phyloP scores from a whole-genome alignment of 2,113 vertebrate species.

The Eupsittula cactorum region DNA sequence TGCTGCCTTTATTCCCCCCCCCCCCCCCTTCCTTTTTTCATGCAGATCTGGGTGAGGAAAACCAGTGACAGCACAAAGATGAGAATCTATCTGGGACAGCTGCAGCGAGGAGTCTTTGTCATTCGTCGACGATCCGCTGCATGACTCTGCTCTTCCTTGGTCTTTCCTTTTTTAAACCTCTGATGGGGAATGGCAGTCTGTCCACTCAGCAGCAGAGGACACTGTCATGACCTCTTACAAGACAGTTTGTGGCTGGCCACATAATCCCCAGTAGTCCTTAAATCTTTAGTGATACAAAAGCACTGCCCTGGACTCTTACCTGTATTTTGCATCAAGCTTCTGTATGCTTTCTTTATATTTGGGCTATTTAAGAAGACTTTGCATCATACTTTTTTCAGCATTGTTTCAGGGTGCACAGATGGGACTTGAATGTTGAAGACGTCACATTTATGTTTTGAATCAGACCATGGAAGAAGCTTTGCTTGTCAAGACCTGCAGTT shows the following conservation, averaged over 20 bases:
- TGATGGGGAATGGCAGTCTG: not conserved
- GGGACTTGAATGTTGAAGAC: not conserved
- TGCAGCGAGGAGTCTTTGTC: slow-evolving; percentile 94
- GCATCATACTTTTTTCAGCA: not conserved
- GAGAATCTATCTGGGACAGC: slow-evolving; percentile 97
- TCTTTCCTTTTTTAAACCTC: not conserved
- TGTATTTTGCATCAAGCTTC: slow-evolving; percentile 41
- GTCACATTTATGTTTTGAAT: not conserved
- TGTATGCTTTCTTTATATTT: slow-evolving; percentile 7
- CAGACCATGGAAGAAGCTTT: not conserved
- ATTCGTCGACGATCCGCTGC: slow-evolving; percentile 95
- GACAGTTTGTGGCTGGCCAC: slow-evolving; percentile 58
- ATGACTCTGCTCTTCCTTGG: slow-evolving; percentile 67
- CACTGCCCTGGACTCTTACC: slow-evolving; percentile 23
- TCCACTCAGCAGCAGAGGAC: not conserved
- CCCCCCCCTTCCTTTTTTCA: not conserved
- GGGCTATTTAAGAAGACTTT: slow-evolving; percentile 24
- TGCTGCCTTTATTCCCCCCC: too few relatives aligned
- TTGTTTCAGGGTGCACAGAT: not conserved
- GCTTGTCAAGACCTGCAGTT: not conserved
- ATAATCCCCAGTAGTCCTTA: slow-evolving; percentile 26
- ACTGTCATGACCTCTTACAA: not conserved
- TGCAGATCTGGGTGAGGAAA: slow-evolving; percentile 98
- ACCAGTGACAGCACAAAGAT: slow-evolving; percentile 99
- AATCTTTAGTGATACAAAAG: slow-evolving; percentile 29